Evolutionary conservation across 2,113 vertebrate species (phyloP), one percentile per base, ranked within the genome.

Genomic region (Bufo bufo): DNA sequence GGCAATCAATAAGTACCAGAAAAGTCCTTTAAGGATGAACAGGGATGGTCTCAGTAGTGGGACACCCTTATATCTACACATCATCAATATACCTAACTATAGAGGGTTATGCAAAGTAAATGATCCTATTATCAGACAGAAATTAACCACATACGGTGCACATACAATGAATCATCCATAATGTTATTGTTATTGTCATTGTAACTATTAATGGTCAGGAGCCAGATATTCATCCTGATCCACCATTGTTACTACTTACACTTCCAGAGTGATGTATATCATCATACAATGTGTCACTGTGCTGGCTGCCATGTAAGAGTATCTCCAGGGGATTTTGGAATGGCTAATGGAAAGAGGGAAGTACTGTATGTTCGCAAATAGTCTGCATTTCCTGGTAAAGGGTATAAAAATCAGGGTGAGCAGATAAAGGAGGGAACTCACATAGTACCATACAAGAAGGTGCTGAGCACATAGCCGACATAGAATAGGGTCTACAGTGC

Each of bases 281-380:
- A 9, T 47, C 13, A 74, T 77, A 78, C 77, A 78, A 78, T 78
- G 50, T 56, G 50, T 78, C 50, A n/a, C 20, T 78, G 77, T 78
- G 19, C 50, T 23, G 19, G 49, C 19, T 78, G 77, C 77, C 77
- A 78, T 78, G 20, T 54, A 54, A n/a, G 3, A 23, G 77, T 82
- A 47, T 59, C 79, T 33, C 17, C 54, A n/a, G 79, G 56, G 58
- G 56, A 47, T 63, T 20, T 69, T 66, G 81, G 81, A 65, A 66
- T 14, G n/a, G 75, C 3, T 54, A 4, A n/a, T 0, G 77, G 77
- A 56, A 83, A 66, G 45, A 83, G 9, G 43, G 61, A 83, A 49
- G 61, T 47, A n/a, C n/a, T n/a, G n/a, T n/a, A 43, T 59, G 11
- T 47, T 49, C 19, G 1, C 6, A 20, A 49, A 20, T 19, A n/a